phyloP scores from a whole-genome alignment of 2,888 invertebrate genomes.

The Tetrapedia diversipes region DNA sequence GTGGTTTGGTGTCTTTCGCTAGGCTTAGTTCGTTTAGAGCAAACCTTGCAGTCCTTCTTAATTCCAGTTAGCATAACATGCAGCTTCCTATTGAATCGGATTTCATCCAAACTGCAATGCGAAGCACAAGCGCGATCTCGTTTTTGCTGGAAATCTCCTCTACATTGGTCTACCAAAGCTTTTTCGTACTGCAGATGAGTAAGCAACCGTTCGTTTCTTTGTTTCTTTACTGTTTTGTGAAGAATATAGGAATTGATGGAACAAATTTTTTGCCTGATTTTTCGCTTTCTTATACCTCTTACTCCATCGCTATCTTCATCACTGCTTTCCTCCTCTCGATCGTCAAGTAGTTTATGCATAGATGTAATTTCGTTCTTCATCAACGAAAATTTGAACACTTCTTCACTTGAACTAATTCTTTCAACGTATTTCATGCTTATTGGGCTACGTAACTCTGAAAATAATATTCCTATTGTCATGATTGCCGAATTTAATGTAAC shows the following conservation, averaged over 20 bases:
- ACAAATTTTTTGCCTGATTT: slow-evolving; percentile 21
- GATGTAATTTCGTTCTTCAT: slow-evolving; percentile 1
- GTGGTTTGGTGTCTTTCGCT: no score
- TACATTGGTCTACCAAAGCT: no score
- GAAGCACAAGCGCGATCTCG: no score
- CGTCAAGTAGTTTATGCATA: background rate
- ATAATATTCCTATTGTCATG: slow-evolving; percentile 4
- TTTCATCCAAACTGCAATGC: no score
- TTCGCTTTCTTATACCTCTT: slow-evolving; percentile 31
- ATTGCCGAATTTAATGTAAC: background rate
- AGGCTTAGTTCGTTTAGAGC: no score
- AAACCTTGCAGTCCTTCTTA: slow-evolving; percentile 1
- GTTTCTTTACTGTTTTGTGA: slow-evolving; percentile 32
- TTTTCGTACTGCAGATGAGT: background rate
- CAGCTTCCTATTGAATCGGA: no score
- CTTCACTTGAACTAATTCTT: slow-evolving; percentile 26
- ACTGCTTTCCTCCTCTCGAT: slow-evolving; percentile 16
- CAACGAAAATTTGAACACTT: slow-evolving; percentile 15
- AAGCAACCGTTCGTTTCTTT: no score
- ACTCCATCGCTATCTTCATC: slow-evolving; percentile 29
- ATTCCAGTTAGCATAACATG: no score
- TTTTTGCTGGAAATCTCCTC: no score
- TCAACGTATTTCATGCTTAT: slow-evolving; percentile 4
- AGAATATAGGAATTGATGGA: no score
- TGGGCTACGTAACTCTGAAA: slow-evolving; percentile 1